phyloP scores from a whole-genome alignment of 2,888 invertebrate species.

The Scaptomyza cyrtandrae region DNA sequence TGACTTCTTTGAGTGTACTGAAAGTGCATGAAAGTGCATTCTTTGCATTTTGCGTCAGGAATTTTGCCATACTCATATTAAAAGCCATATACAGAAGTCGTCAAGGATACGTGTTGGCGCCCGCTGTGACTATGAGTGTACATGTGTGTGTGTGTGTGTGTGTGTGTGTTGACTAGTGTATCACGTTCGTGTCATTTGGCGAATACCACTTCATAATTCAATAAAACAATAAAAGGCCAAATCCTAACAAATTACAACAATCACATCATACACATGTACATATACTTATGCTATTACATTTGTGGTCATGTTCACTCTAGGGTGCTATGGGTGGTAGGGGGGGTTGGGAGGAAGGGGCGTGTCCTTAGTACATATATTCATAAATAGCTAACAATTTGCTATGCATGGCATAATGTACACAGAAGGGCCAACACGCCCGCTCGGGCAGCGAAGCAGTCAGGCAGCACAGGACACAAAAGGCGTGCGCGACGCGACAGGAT shows the following conservation, averaged over 20 bases:
- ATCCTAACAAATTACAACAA: conserved; percentile 76
- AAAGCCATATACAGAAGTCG: conserved; percentile 18
- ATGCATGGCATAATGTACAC: conserved; percentile 61
- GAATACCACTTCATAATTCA: conserved; percentile 82
- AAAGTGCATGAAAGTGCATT: conserved; percentile 35
- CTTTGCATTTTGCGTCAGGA: conserved; percentile 16
- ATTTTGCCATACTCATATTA: conserved; percentile 40
- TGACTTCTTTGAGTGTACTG: background rate
- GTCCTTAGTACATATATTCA: conserved; percentile 65
- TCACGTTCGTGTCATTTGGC: conserved; percentile 78
- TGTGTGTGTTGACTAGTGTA: conserved; percentile 29
- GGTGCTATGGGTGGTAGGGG: background rate
- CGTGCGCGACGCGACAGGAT: conserved; percentile 42
- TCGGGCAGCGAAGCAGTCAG: background rate
- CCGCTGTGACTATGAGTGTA: background rate
- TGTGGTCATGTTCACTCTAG: background rate
- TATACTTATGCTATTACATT: conserved; percentile 24
- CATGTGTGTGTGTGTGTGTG: background rate
- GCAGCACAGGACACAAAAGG: conserved; percentile 29
- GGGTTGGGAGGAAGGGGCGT: background rate
- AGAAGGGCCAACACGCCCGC: conserved; percentile 42
- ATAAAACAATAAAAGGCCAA: conserved; percentile 81
- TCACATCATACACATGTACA: conserved; percentile 62
- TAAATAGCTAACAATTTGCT: conserved; percentile 78
- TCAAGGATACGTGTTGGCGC: conserved; percentile 22